These are phyloP conservation scores for Pteronura brasiliensis DNA, from an alignment of 2,113 vertebrate genomes.

Conservation along the genomic window DNA sequence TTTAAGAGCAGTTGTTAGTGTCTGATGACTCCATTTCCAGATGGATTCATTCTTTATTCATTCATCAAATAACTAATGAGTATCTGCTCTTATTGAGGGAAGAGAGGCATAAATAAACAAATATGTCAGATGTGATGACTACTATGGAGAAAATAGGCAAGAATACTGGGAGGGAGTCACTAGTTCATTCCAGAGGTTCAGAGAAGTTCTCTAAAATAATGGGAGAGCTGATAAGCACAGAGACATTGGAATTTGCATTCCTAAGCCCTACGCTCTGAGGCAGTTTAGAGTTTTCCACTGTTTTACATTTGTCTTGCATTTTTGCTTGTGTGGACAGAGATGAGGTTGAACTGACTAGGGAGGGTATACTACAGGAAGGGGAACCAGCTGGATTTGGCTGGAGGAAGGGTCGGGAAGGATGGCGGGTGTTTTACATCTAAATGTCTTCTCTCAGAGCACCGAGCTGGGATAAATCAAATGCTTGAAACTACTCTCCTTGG, in stretches of 20 bases:
- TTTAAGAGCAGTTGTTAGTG: neutral
- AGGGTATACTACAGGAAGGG: accelerated
- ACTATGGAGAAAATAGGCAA: neutral
- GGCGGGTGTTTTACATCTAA: neutral
- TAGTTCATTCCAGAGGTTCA: neutral
- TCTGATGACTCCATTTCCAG: neutral
- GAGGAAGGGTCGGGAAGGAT: accelerated
- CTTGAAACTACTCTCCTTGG: neutral
- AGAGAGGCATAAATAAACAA: neutral
- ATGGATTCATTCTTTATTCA: neutral
- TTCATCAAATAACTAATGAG: neutral
- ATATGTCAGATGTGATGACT: neutral
- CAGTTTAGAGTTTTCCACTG: neutral
- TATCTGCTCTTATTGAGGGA: neutral
- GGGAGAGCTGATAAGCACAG: neutral
- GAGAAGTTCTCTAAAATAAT: neutral
- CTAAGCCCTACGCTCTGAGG: neutral
- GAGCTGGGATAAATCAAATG: neutral
- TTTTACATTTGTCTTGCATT: neutral
- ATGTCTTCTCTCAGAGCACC: neutral
- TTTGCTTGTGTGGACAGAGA: neutral
- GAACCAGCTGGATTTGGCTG: neutral
- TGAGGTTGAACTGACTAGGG: neutral
- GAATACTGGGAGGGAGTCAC: neutral
- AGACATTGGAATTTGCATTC: neutral